Base-by-base conservation (phyloP, 2,113 vertebrate genomes). In the Sisor rabdophorus region DNA sequence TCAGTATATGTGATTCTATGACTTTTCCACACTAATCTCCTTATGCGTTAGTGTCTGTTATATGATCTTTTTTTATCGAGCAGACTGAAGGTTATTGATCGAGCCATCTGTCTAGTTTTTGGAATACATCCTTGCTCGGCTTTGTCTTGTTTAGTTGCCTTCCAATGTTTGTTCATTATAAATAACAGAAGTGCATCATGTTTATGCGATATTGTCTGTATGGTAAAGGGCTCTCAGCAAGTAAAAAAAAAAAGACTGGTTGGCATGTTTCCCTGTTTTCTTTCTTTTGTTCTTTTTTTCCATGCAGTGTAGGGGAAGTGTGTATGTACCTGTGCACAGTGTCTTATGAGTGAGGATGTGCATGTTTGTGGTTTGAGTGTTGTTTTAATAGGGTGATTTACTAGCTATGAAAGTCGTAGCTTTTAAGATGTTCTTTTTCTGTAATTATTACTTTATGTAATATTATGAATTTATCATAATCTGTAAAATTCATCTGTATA, bases 401-500 rank as follows among this genome's bases (percentile, higher is more conserved):
- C 80, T 78, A 75, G 19, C 61, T 86, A 87, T 87, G 82, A 86
- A 87, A 89, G 82, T 87, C 80, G 80, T 75, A 78, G 78, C 79
- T 86, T 65, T 53, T 32, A 28, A 71, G 61, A 48, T 69, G 58
- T 15, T 40, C 78, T 59, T 73, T 76, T 80, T 79, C 84, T 90
- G 88, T 90, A 86, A 89, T 91, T 87, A 87, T 79, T 86, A 87
- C 83, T 85, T n/a, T n/a, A n/a, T n/a, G n/a, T n/a, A n/a, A n/a
- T n/a, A n/a, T n/a, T n/a, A n/a, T n/a, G n/a, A n/a, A n/a, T n/a
- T n/a, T n/a, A 88, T 90, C 85, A 88, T 86, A 87, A 85, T 86
- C 81, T 87, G 89, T 90, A 90, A 88, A 86, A 90, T 87, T 89
- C 82, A 87, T 84, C 84, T 93, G 91, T 93, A 91, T 87, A 87